phyloP scores from a whole-genome alignment of 2,113 vertebrate genomes.

The Cyprinus carpio region DNA sequence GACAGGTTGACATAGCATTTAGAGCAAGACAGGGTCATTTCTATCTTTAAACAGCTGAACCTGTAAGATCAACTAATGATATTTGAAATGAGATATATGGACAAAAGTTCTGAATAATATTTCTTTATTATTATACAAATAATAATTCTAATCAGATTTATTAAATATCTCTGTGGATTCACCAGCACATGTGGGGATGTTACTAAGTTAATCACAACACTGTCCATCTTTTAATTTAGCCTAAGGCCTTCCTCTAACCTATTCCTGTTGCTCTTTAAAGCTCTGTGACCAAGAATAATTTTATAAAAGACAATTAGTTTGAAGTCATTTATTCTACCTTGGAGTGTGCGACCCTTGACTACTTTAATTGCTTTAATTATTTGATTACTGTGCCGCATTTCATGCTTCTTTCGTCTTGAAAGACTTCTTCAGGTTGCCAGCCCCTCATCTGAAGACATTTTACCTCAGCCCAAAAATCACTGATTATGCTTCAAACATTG shows the following conservation, averaged over 20 bases:
- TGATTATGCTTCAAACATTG: background rate
- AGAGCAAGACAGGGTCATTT: background rate
- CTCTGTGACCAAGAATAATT: constrained; percentile 42
- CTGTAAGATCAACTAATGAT: background rate
- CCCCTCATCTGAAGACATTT: background rate
- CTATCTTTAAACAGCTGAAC: background rate
- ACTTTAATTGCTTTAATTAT: constrained; percentile 54
- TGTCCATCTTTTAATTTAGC: constrained; percentile 30
- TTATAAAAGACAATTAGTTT: constrained; percentile 33
- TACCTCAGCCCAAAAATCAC: background rate
- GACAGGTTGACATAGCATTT: background rate
- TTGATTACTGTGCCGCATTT: constrained; percentile 44
- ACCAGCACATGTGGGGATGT: background rate
- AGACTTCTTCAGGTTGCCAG: background rate
- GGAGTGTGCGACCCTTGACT: constrained; percentile 25
- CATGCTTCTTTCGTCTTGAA: constrained; percentile 22
- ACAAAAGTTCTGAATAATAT: background rate
- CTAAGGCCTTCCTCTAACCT: constrained; percentile 5
- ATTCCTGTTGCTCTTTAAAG: constrained; percentile 39
- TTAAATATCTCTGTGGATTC: background rate
- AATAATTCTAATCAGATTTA: background rate
- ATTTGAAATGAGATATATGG: background rate
- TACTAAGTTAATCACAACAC: background rate
- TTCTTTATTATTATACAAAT: background rate
- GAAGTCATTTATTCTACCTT: constrained; percentile 45